These are phyloP conservation scores for Lophotis ruficrista DNA, from an alignment of 2,113 vertebrate genomes.

Conservation along the genomic window DNA sequence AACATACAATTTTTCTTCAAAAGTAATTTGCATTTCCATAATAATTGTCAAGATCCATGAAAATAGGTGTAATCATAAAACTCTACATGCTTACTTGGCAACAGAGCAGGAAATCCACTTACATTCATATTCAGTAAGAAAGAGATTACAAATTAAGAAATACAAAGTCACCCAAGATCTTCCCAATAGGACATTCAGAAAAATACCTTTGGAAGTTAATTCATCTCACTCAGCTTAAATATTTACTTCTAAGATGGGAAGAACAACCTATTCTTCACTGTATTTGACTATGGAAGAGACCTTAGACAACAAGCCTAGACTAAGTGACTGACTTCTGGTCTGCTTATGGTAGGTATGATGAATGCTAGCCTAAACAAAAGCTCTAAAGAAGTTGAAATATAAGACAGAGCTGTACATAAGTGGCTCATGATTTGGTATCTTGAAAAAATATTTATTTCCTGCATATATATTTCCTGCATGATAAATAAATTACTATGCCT, in stretches of 20 bases:
- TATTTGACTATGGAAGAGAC: not conserved
- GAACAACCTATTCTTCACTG: not conserved
- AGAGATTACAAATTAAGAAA: not conserved
- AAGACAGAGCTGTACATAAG: not conserved
- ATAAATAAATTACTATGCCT: not conserved
- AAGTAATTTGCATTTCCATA: not conserved
- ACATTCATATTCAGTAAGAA: not conserved
- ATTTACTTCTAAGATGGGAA: not conserved
- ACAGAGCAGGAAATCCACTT: not conserved
- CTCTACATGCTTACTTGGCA: not conserved
- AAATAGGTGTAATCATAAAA: not conserved
- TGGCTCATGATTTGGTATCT: not conserved
- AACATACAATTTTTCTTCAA: not conserved
- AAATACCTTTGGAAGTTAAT: not conserved
- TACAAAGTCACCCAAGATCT: not conserved
- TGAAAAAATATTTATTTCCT: not conserved
- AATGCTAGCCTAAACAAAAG: not conserved
- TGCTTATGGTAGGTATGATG: not conserved
- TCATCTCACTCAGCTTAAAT: not conserved
- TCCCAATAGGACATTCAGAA: not conserved
- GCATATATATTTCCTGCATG: not conserved
- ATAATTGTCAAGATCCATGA: not conserved
- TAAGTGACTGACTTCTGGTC: not conserved
- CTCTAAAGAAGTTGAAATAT: not conserved
- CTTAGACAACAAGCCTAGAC: not conserved